These are phyloP conservation scores for Caradrina clavipalpis DNA, from an alignment of 2,888 invertebrate genomes.

Conservation along the genomic window DNA sequence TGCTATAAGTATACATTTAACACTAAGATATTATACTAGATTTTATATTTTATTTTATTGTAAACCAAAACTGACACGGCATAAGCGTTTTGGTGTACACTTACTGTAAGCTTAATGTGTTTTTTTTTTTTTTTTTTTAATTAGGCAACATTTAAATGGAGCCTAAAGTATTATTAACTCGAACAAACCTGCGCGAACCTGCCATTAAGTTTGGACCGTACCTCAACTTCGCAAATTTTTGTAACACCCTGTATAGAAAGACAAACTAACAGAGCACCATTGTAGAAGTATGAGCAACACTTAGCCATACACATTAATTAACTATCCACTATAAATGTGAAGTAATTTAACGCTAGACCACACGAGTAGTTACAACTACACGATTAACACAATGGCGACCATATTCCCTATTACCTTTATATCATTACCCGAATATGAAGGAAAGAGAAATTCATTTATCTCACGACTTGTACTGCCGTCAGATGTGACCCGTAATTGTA, in stretches of 20 bases:
- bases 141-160: too few relatives aligned
- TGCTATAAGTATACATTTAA: too few relatives aligned
- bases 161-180: too few relatives aligned
- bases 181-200: too few relatives aligned
- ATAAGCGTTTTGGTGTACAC: too few relatives aligned
- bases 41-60: too few relatives aligned
- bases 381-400: constrained; percentile 46
- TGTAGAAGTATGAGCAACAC: constrained; percentile 75
- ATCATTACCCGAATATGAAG: constrained; percentile 81
- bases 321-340: constrained; percentile 32
- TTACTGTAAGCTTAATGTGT: too few relatives aligned
- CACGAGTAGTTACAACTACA: constrained; percentile 32
- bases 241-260: constrained; percentile 61
- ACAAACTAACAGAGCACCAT: constrained; percentile 76
- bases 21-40: too few relatives aligned
- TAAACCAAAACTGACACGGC: too few relatives aligned
- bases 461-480: constrained; percentile 26
- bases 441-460: constrained; percentile 76
- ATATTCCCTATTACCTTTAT: constrained; percentile 81
- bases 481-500: constrained; percentile 6
- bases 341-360: constrained; percentile 42
- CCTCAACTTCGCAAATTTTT: too few relatives aligned
- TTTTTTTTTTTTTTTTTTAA: too few relatives aligned
- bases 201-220: too few relatives aligned
- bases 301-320: constrained; percentile 54